phyloP scores from a whole-genome alignment of 1,140 invertebrate genomes.

The Halesus radiatus region DNA sequence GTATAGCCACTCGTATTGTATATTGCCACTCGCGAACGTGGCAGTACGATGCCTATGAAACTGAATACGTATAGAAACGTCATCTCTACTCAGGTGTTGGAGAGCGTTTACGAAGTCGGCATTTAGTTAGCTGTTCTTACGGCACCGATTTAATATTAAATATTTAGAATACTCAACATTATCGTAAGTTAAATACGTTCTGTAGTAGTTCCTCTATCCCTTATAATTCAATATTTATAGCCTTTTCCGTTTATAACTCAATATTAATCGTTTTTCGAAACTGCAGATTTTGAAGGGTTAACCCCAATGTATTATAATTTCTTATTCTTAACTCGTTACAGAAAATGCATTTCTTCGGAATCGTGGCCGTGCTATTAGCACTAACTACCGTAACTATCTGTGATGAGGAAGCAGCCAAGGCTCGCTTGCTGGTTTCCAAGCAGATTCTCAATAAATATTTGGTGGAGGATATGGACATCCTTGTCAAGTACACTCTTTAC shows the following conservation, averaged over 20 bases:
- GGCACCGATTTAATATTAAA: not conserved
- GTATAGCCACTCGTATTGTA: not conserved
- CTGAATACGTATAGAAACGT: constrained; percentile 50
- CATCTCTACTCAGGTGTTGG: constrained; percentile 38
- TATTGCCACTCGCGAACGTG: constrained; percentile 20
- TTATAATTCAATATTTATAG: too few relatives aligned
- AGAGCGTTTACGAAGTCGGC: not conserved
- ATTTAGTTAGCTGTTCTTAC: not conserved
- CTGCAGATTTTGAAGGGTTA: constrained; percentile 18
- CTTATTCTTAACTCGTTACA: constrained; percentile 58
- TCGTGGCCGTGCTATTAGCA: constrained; percentile 63
- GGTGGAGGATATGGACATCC: constrained; percentile 97
- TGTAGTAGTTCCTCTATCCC: too few relatives aligned
- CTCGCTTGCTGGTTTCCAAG: constrained; percentile 85
- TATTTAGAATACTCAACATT: not conserved
- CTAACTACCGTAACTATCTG: constrained; percentile 65
- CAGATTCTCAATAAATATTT: constrained; percentile 97
- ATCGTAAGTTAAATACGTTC: too few relatives aligned
- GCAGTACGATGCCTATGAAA: constrained; percentile 21
- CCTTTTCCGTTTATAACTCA: too few relatives aligned
- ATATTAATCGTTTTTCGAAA: too few relatives aligned
- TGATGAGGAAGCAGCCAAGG: constrained; percentile 78
- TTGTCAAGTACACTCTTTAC: constrained; percentile 91
- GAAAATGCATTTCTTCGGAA: constrained; percentile 65
- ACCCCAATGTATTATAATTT: not conserved